Evolutionary conservation across 2,888 invertebrate species (phyloP), one percentile per base, ranked within the genome.

Genomic region (Microplitis manilae): DNA sequence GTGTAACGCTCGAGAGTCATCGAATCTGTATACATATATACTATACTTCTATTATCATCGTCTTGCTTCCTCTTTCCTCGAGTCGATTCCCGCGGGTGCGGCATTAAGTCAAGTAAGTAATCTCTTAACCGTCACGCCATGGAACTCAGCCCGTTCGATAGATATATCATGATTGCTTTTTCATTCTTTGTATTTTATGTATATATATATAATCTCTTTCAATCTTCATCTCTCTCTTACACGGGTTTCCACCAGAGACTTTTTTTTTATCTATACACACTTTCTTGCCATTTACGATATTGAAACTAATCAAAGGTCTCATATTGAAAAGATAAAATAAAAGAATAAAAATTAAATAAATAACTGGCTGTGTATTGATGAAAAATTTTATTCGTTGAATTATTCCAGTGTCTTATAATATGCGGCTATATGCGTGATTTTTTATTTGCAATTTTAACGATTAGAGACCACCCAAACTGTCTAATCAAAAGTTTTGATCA

Each of bases 61-160:
- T 73, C 67, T 65, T 72, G 59, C 61, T 65, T 73, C 64, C 20
- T 70, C 71, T 74, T 71, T 71, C 77, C 73, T 73, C 50, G 74
- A 69, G 68, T 73, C 78, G 78, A 41, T 69, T 73, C 65, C 59
- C 76, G 73, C 78, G 75, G 77, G 78, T 77, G 84, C 84, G 84
- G 84, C 84, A 87, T 87, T 86, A 83, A 86, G 86, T 85, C 85
- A 84, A 86, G 87, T 84, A 87, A 87, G 87, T 85, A 87, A 87
- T 87, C 87, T 88, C 83, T 87, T 87, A 87, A 86, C 85, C 85
- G 86, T 85, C 88, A 88, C 88, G 87, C 86, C 83, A 87, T 82
- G 83, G 84, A 83, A 83, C 81, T 79, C 77, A 71, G 75, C 76
- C 77, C 80, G 79, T 75, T 83, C 80, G 82, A 83, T 81, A 81